A percentile compares a stretch with the other conserved stretches of the same genome.
phyloP scores from a whole-genome alignment of 2,797 vertebrate genomes.

The Sebastiscus albofasciatus region DNA sequence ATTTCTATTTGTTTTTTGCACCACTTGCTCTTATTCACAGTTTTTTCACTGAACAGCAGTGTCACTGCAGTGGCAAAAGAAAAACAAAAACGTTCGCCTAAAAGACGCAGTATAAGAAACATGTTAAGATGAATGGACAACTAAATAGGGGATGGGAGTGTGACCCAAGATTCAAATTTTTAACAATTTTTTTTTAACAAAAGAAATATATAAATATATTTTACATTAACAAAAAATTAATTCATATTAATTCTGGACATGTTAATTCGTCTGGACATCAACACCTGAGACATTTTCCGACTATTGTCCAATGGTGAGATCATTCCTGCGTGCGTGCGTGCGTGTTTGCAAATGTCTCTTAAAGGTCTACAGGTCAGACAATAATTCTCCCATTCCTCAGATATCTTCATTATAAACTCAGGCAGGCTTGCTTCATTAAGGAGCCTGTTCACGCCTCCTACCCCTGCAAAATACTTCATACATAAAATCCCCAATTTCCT shows the following conservation, averaged over 20 bases:
- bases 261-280: neutral
- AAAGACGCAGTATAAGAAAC: neutral
- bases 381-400: conserved; percentile 47
- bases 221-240: neutral
- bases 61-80: neutral
- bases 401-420: conserved; percentile 71
- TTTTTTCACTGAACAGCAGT: neutral
- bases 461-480: conserved; percentile 76
- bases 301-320: neutral
- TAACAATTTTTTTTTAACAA: neutral
- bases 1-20: neutral
- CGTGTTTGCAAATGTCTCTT: conserved; percentile 5
- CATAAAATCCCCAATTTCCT: conserved; percentile 82
- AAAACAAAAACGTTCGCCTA: neutral
- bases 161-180: neutral
- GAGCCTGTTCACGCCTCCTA: conserved; percentile 64
- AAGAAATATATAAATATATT: neutral
- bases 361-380: conserved; percentile 46
- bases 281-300: neutral
- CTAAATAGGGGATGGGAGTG: neutral
- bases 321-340: neutral
- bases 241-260: neutral
- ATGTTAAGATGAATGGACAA: neutral
- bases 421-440: conserved; percentile 70
- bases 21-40: too few species aligned